Evolutionary conservation across 2,113 vertebrate genomes (phyloP).

Genomic region (Cynoglossus semilaevis): DNA sequence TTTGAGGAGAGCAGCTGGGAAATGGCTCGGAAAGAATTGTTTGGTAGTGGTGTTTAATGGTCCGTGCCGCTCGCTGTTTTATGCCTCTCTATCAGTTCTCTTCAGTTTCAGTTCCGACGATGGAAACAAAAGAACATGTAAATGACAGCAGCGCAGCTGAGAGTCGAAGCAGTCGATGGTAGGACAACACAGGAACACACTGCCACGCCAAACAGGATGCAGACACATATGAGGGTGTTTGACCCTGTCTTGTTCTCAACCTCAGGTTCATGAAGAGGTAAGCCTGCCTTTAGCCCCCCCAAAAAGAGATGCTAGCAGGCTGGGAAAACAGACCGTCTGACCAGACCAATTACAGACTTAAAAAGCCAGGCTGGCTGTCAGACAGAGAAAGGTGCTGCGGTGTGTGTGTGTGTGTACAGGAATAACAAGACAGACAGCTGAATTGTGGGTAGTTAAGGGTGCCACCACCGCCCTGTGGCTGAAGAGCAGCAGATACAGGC

Average conservation of each 20-base stretch:
- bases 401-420: constrained; percentile 41
- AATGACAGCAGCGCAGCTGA: not conserved
- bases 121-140: not conserved
- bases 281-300: constrained; percentile 35
- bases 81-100: not conserved
- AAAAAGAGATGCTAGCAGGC: constrained; percentile 49
- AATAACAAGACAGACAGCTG: constrained; percentile 60
- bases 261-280: constrained; percentile 44
- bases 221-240: not conserved
- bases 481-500: constrained; percentile 57
- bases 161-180: not conserved
- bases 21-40: not conserved
- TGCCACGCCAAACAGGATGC: too few relatives aligned
- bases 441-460: constrained; percentile 51
- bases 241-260: not conserved
- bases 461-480: constrained; percentile 52
- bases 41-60: not conserved
- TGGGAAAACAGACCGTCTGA: constrained; percentile 60
- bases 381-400: constrained; percentile 44
- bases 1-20: not conserved
- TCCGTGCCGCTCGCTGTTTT: not conserved
- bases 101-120: too few relatives aligned
- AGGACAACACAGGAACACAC: too few relatives aligned
- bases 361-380: constrained; percentile 56
- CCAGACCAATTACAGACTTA: constrained; percentile 63